Base-by-base conservation (phyloP, 2,113 vertebrate species). In the Mus pahari region DNA sequence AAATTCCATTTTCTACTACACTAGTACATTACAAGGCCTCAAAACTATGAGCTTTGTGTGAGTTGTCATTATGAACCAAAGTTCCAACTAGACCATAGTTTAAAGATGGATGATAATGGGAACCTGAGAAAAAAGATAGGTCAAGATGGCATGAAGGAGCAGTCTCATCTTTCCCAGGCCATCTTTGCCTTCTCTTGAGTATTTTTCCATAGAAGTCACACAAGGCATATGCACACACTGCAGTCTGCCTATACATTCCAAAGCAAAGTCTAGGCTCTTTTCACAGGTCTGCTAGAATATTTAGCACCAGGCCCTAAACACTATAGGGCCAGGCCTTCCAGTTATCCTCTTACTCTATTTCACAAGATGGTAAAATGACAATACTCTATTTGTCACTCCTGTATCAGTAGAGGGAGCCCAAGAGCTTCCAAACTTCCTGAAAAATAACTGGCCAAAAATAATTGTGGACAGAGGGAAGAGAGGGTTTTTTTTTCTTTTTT, bases 391-490 rank as follows among this genome's bases (percentile, higher is more conserved):
- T 92, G 71, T 87, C 86, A 89, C 89, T 84, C 50, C 6, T 82
- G 0, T n/a, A 86, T 82, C 97, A 96, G 78, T 31, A 97, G 94
- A 94, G 96, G 96, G 95, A 97, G 95, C 95, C 87, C 97, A 90
- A 96, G 96, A 96, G 95, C 93, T 97, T 89, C 36, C 50, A 33
- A 89, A 58, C 26, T 33, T 71, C 74, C 92, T 91, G 71, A 94
- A 95, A 94, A 78, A 83, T 28, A 55, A 92, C 0, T 71, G 78
- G 89, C 83, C 71, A 81, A 39, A 45, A 73, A 31, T 79, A 96
- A 92, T 91, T 75, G 92, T 58, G 53, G 82, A 83, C 20, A 73
- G 31, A 58, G 26, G 81, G 28, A 92, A 95, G 74, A 94, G n/a
- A 12, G 22, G 62, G 1, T 5, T 58, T 58, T 60, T 60, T 22